Evolutionary conservation across 2,797 vertebrate species (phyloP), one percentile per base, ranked within the genome.

Genomic region (Crenichthys baileyi): DNA sequence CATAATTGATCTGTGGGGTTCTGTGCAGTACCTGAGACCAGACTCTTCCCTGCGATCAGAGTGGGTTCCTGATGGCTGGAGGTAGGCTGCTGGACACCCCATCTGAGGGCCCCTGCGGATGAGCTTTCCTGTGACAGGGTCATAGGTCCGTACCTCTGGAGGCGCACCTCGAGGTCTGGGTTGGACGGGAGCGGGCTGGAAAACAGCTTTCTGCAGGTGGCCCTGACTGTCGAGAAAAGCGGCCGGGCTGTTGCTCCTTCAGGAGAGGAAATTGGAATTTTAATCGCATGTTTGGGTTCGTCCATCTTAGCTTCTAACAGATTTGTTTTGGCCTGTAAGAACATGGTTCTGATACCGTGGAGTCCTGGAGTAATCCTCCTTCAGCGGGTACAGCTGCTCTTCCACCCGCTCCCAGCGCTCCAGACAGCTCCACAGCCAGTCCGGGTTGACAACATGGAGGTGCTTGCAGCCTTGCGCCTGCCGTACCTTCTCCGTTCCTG

Each of bases 391-490:
- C 39, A 99, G 96, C 77, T 95, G 95, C 65, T 99, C 98, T 79
- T 99, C 97, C 77, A 99, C 97, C 79, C 95, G 96, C 92, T 99
- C 98, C 98, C 98, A 99, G 85, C 98, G 97, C 86, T 99, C 98
- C 88, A 99, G 93, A 81, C 98, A 99, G 91, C 97, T 97, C 98
- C 98, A 99, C 78, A 99, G 95, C 98, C 98, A 99, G 63, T 99
- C 98, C 0, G 98, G 98, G 87, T 95, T 99, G 80, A 99, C 98
- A 74, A 99, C 96, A 0, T 98, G 92, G 50, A 99, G 96, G 81
- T 96, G 95, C 82, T 96, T 97, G 84, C 95, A 98, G 78, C 95
- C 96, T 85, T 96, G 97, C 0, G 97, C 98, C 90, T 99, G 97
- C 5, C 97, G 96, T 5, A 99, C 98, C 92, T 99, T 99, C 91